These are phyloP conservation scores for Campoplex nolae DNA, from an alignment of 2,888 invertebrate species.

Conservation along the genomic window DNA sequence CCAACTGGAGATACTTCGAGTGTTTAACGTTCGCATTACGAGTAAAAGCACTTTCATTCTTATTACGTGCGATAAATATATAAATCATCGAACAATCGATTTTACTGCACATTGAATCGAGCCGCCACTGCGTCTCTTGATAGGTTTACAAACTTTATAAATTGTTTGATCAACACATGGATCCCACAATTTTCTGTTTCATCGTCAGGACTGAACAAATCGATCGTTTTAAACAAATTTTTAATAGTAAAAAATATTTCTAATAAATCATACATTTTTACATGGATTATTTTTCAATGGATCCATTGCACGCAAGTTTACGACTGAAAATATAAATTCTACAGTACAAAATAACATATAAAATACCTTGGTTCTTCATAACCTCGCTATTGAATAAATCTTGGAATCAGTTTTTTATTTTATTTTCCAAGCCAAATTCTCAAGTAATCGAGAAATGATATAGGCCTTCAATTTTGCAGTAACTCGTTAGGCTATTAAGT, in stretches of 20 bases:
- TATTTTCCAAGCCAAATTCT: background rate
- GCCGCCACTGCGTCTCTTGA: too few species aligned
- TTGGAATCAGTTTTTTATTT: background rate
- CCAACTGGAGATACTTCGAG: conserved; percentile 65
- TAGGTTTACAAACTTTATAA: background rate
- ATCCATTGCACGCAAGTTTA: too few species aligned
- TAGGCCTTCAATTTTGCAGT: background rate
- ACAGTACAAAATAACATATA: too few species aligned
- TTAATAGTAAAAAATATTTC: too few species aligned
- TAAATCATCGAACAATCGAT: background rate
- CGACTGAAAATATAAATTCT: too few species aligned
- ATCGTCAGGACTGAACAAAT: too few species aligned
- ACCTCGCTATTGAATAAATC: background rate
- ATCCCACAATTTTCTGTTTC: too few species aligned
- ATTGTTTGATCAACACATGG: background rate
- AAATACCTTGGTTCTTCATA: background rate
- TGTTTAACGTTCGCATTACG: conserved; percentile 83
- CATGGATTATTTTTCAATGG: too few species aligned
- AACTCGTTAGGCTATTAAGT: background rate
- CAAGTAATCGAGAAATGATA: background rate
- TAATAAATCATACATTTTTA: too few species aligned
- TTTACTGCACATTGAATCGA: background rate
- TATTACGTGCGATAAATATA: conserved; percentile 15
- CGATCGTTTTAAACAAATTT: too few species aligned
- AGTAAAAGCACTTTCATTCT: conserved; percentile 77